Percentiles rank a stretch among this genome's conserved stretches.
phyloP scores from a whole-genome alignment of 2,113 vertebrate species.

The Ictidomys tridecemlineatus region DNA sequence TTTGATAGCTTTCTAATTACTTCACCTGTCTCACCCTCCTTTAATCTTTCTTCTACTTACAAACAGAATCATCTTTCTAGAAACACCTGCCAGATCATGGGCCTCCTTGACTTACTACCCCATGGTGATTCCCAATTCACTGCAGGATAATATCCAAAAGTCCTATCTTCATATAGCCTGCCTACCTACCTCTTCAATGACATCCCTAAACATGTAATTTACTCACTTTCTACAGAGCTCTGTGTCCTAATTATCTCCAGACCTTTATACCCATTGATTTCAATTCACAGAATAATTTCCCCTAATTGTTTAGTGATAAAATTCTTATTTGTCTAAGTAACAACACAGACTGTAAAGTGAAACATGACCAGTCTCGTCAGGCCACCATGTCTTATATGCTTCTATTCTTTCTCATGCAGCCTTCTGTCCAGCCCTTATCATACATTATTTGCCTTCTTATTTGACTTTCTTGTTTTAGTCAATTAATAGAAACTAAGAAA shows the following conservation, averaged over 20 bases:
- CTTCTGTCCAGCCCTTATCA: background rate
- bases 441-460: background rate
- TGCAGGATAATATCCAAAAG: background rate
- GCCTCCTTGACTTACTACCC: background rate
- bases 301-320: background rate
- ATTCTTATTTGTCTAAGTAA: constrained; percentile 48
- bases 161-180: background rate
- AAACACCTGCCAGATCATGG: background rate
- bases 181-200: background rate
- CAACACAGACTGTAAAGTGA: background rate
- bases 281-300: background rate
- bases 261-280: background rate
- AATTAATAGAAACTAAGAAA: background rate
- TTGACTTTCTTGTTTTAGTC: background rate
- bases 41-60: background rate
- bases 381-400: background rate
- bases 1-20: background rate
- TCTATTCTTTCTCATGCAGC: background rate
- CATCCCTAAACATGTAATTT: background rate
- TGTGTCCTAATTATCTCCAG: background rate
- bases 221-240: background rate
- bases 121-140: background rate
- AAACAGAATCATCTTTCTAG: background rate
- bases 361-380: background rate
- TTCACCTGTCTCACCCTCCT: background rate